A percentile compares a stretch with the other conserved stretches of the same genome.
phyloP scores from a whole-genome alignment of 1,140 invertebrate species.

The Wasmannia auropunctata region DNA sequence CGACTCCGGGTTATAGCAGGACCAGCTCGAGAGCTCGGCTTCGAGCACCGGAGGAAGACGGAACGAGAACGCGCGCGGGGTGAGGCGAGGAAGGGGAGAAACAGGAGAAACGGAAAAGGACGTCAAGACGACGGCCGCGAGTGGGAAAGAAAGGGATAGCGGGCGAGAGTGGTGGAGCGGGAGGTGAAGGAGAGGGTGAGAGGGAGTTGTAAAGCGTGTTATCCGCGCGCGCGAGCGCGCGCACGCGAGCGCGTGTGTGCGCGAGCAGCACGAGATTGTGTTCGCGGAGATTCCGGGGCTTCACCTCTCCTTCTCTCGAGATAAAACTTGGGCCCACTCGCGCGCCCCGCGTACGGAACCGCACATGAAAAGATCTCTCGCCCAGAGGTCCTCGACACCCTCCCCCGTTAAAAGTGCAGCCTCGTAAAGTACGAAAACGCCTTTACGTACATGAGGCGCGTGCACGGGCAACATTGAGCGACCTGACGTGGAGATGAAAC shows the following conservation, averaged over 20 bases:
- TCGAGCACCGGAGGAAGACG: slow-evolving; percentile 57
- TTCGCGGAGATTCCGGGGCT: slow-evolving; percentile 76
- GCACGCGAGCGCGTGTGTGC: slow-evolving; percentile 39
- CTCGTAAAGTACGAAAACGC: slow-evolving; percentile 59
- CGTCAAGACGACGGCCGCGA: slow-evolving; percentile 48
- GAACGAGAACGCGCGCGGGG: slow-evolving; percentile 52
- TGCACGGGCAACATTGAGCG: not conserved
- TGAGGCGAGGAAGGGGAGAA: not conserved
- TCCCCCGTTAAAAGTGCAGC: slow-evolving; percentile 60
- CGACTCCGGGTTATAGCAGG: slow-evolving; percentile 80
- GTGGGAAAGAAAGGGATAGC: slow-evolving; percentile 23
- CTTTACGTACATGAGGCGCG: slow-evolving; percentile 23
- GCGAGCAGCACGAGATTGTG: slow-evolving; percentile 56
- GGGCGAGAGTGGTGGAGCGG: not conserved
- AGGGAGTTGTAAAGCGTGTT: slow-evolving; percentile 60
- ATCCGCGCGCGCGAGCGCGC: slow-evolving; percentile 60
- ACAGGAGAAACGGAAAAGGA: slow-evolving; percentile 2
- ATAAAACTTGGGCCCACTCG: slow-evolving; percentile 68
- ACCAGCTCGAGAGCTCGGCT: slow-evolving; percentile 75
- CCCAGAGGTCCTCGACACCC: slow-evolving; percentile 65
- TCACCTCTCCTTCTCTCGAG: slow-evolving; percentile 68
- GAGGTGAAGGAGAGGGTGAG: not conserved
- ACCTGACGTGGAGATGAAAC: slow-evolving; percentile 5
- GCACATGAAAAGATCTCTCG: slow-evolving; percentile 71
- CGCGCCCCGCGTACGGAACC: slow-evolving; percentile 71